These are phyloP conservation scores for Echeneis naucrates DNA, from an alignment of 2,797 vertebrate species.

Conservation along the genomic window DNA sequence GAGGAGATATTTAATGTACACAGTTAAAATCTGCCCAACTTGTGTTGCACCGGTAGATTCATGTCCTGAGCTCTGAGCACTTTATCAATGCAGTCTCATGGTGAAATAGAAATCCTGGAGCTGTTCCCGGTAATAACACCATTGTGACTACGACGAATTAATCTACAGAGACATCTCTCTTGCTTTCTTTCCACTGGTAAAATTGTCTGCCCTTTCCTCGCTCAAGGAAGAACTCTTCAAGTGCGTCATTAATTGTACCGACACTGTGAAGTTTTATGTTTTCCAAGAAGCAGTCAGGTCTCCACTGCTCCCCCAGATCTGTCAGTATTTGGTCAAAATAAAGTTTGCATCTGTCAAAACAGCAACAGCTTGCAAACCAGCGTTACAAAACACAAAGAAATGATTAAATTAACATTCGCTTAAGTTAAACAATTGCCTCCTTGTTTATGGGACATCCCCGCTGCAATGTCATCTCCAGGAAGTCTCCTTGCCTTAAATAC, in stretches of 20 bases:
- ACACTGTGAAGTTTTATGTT: constrained; percentile 62
- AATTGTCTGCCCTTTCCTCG: constrained; percentile 62
- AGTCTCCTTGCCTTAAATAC: constrained; percentile 63
- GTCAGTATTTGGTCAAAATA: constrained; percentile 59
- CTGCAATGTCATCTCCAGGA: constrained; percentile 57
- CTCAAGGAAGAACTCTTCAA: constrained; percentile 61
- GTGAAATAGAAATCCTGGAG: constrained; percentile 75
- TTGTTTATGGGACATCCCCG: constrained; percentile 58
- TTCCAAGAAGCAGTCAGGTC: constrained; percentile 58
- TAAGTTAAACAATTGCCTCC: constrained; percentile 55
- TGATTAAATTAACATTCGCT: constrained; percentile 44
- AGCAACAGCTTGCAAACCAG: constrained; percentile 17
- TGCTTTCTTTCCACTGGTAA: constrained; percentile 68
- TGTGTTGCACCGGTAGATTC: constrained; percentile 70
- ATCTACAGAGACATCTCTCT: constrained; percentile 70
- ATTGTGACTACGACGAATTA: constrained; percentile 64
- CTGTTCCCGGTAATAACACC: constrained; percentile 70
- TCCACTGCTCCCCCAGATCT: constrained; percentile 41
- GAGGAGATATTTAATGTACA: constrained; percentile 77
- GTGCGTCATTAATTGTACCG: constrained; percentile 66
- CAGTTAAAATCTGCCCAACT: constrained; percentile 71
- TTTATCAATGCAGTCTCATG: constrained; percentile 69
- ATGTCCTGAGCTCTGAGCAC: constrained; percentile 65
- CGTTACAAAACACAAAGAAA: constrained; percentile 36
- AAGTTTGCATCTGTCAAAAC: constrained; percentile 72